Base-by-base conservation (phyloP, 2,888 invertebrate species). In the Megalurothrips usitatus region DNA sequence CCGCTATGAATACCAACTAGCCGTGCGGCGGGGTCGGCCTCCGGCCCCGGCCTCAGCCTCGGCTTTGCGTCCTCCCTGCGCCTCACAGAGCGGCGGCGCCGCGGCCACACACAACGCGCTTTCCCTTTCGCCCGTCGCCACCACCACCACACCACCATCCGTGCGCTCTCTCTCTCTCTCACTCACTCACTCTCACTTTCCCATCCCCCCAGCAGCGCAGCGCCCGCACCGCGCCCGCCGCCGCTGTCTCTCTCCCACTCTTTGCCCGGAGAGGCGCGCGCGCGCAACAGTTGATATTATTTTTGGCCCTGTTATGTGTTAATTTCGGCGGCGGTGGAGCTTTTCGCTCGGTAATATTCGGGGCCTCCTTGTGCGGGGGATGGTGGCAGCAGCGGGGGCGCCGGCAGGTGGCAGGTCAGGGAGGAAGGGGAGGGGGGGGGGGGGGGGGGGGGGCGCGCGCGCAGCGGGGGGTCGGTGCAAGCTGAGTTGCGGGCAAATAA, bases 1-100 rank as follows among this genome's bases (percentile, higher is more conserved):
- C 26, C 68, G 23, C 68, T 75, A 75, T 75, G 68, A 75, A 75
- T 75, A 75, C 68, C 68, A 75, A 75, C 68, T 75, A 75, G 23
- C 68, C 17, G 52, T n/a, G n/a, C n/a, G n/a, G n/a, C n/a, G n/a
- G n/a, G n/a, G n/a, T n/a, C n/a, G n/a, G n/a, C n/a, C n/a, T n/a
- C n/a, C n/a, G n/a, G n/a, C n/a, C n/a, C n/a, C n/a, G 58, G 58
- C 58, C 19, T n/a, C 58, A 17, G 23, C 68, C 68, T 58, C 14
- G 58, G 58, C 34, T 6, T 43, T 4, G 34, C 34, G 3, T 43
- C 34, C 34, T 43, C 34, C 34, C 6, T 43, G 2, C 6, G 34
- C 34, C 34, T 43, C 34, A 6, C 34, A 43, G 34, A 2, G 34
- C 34, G 34, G 34, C 34, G 34, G n/a, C n/a, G n/a, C n/a, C 34